Conservation (phyloP, 2,113 vertebrate genomes). For the Bucco capensis region DNA sequence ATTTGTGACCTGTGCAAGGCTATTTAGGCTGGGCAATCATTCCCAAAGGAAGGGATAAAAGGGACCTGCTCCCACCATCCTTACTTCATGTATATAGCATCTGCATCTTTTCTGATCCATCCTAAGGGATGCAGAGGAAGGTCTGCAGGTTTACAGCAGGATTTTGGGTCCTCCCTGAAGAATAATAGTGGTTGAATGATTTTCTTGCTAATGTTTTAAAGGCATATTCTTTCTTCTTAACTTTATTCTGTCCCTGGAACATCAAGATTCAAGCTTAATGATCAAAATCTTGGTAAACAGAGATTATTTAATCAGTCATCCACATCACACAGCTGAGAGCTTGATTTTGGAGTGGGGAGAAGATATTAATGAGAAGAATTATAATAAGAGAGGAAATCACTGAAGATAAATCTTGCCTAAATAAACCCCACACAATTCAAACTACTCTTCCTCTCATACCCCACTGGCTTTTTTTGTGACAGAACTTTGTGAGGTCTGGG, state of each 20-base stretch:
- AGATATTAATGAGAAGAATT: background rate
- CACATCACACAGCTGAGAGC: background rate
- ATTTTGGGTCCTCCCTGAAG: background rate
- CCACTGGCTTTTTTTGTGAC: background rate
- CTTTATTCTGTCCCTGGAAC: background rate
- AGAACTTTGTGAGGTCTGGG: background rate
- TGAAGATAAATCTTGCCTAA: background rate
- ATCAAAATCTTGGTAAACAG: background rate
- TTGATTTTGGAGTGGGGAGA: background rate
- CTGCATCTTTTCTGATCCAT: background rate
- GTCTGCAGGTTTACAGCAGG: background rate
- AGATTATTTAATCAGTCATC: background rate
- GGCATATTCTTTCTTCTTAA: background rate
- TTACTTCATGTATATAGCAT: background rate
- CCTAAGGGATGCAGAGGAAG: background rate
- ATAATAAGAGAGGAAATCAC: background rate
- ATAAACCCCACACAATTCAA: background rate
- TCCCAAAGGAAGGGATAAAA: background rate
- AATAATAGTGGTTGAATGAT: background rate
- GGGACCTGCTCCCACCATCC: background rate
- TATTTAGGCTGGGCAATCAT: background rate
- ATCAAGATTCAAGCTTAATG: background rate
- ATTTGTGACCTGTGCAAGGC: background rate
- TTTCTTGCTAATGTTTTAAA: background rate
- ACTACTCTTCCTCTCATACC: background rate